Base-by-base conservation (phyloP, 2,113 vertebrate genomes). In the Pygoscelis antarcticus region DNA sequence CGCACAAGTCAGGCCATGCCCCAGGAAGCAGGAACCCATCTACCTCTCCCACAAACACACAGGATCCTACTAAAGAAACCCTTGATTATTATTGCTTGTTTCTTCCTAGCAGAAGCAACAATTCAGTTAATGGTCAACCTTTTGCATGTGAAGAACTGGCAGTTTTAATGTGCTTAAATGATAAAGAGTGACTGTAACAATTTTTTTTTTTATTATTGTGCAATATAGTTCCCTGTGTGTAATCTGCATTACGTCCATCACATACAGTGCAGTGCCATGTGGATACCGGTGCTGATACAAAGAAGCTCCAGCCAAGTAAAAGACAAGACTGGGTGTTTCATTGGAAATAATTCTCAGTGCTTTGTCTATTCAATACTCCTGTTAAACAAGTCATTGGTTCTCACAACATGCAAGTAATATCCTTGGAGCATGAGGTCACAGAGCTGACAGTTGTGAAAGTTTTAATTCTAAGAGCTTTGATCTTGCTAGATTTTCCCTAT, bases 1-100 rank as follows among this genome's bases (percentile, higher is more conserved):
- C 1, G 2, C 7, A 1, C 3, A 5, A 44, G 10, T 87, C 54
- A 4, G 2, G 36, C 54, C 20, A 60, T n/a, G 32, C 27, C 16
- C 30, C 54, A 36, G 21, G 46, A 61, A 52, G 36, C 54, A 44
- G 72, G 34, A 38, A n/a, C 40, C 27, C 7, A 13, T 15, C 32
- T 55, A 13, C 42, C 23, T 49, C 52, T 52, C 62, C 30, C 26
- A 32, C 23, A 49, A 76, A 34, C n/a, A 49, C n/a, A 29, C 52
- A 42, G 52, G 32, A 49, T 23, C 25, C 10, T 61, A 49, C 21
- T 13, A 11, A 58, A 40, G 30, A 76, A 49, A 23, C 10, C 46
- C 22, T 16, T 9, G 3, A 30, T 42, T 52, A 32, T 26, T 46
- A 52, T 32, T 6, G 4, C 26, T 52, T 58, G n/a, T 25, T 58